Conservation (phyloP, 2,113 vertebrate genomes). For the Phylloscopus trochiloides region DNA sequence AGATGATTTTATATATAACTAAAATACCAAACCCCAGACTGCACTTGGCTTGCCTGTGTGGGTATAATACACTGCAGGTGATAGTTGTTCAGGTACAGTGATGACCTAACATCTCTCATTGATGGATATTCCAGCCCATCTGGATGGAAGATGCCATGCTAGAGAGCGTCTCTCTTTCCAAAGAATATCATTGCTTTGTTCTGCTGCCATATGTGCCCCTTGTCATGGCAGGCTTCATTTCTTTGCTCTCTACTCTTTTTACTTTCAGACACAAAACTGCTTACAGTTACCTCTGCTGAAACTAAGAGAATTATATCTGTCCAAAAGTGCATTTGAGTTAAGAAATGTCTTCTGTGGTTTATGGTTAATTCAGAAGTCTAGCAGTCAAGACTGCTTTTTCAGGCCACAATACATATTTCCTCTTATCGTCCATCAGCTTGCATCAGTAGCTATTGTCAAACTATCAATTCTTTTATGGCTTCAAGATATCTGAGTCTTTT, state of each 20-base stretch:
- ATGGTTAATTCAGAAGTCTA: not conserved
- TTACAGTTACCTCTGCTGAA: not conserved
- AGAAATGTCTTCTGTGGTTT: not conserved
- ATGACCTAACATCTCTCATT: fast-evolving
- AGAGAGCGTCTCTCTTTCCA: not conserved
- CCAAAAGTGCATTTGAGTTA: not conserved
- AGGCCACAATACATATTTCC: not conserved
- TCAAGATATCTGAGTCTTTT: not conserved
- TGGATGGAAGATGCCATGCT: not conserved
- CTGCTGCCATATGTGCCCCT: not conserved
- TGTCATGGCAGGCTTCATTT: not conserved
- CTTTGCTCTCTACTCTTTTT: not conserved
- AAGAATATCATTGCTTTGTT: not conserved
- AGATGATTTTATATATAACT: not conserved
- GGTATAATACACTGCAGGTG: too few species aligned
- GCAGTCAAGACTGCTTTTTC: not conserved
- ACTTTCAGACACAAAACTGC: not conserved
- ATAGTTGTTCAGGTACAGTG: not conserved
- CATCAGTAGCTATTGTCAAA: not conserved
- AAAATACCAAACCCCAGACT: not conserved
- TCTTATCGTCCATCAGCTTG: conserved; percentile 5
- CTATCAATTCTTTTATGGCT: not conserved
- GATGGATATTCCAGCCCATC: not conserved
- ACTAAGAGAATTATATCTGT: not conserved
- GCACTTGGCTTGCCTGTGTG: not conserved